Percentiles rank a stretch among this genome's conserved stretches.
Conservation (phyloP, 2,113 vertebrate genomes). For the Turnix velox region DNA sequence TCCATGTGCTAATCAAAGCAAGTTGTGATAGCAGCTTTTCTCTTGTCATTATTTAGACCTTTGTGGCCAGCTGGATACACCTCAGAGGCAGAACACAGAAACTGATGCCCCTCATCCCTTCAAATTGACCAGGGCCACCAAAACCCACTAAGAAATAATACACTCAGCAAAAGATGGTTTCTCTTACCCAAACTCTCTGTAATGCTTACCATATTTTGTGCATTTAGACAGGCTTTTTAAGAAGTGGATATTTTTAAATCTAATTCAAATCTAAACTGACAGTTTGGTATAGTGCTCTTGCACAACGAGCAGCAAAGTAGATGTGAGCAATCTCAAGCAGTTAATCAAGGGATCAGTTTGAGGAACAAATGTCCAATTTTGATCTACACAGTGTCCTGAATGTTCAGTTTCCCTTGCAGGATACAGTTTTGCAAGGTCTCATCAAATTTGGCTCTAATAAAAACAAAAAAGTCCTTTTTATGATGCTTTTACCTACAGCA, state of each 20-base stretch:
- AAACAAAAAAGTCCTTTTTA: neutral
- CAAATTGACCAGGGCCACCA: neutral
- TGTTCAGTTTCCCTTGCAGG: neutral
- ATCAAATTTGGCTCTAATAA: neutral
- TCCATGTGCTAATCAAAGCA: neutral
- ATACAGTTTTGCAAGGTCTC: neutral
- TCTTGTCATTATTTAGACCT: neutral
- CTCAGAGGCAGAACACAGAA: neutral
- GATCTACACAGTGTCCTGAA: neutral
- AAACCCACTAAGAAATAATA: too few relatives aligned
- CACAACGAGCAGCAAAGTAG: neutral
- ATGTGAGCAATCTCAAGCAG: rapidly evolving
- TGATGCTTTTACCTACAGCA: neutral
- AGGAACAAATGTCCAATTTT: neutral
- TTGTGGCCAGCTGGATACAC: neutral
- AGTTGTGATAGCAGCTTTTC: neutral
- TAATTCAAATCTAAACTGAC: neutral
- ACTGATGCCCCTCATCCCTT: neutral
- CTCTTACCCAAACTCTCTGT: neutral
- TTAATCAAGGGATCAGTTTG: neutral
- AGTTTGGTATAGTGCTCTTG: neutral
- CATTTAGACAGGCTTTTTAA: neutral
- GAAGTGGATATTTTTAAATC: neutral
- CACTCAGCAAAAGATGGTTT: neutral
- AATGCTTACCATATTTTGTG: neutral